These are phyloP conservation scores for Oncorhynchus clarkii DNA, from an alignment of 2,113 vertebrate genomes.

Conservation along the genomic window DNA sequence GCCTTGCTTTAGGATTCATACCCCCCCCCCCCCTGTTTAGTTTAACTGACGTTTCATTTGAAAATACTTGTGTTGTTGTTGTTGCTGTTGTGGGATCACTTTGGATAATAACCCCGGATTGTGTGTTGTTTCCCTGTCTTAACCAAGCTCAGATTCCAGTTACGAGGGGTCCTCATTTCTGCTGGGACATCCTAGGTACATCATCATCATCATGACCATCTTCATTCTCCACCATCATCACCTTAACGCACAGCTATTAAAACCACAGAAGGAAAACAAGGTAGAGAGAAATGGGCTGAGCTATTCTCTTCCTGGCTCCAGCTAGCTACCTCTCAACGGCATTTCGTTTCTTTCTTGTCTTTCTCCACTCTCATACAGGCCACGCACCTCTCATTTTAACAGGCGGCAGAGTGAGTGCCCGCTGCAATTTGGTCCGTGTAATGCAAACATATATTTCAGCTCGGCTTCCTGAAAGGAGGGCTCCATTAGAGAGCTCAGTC, in stretches of 20 bases:
- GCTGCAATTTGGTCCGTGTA: slow-evolving; percentile 61
- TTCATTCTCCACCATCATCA: slow-evolving; percentile 16
- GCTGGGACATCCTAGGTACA: no score
- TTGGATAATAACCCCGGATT: no score
- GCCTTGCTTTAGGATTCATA: no score
- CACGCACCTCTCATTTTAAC: slow-evolving; percentile 69
- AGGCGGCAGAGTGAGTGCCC: slow-evolving; percentile 37
- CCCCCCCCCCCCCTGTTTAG: no score
- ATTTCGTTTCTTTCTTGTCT: slow-evolving; percentile 37
- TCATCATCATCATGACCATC: slow-evolving; percentile 10
- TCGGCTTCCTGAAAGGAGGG: slow-evolving; percentile 63
- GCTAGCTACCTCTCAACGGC: slow-evolving; percentile 49
- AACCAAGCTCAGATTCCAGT: no score
- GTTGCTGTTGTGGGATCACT: no score
- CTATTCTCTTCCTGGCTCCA: slow-evolving; percentile 32
- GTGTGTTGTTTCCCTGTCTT: no score
- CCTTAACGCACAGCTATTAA: slow-evolving; percentile 40
- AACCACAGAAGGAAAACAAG: slow-evolving; percentile 12
- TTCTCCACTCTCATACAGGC: slow-evolving; percentile 49
- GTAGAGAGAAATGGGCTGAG: slow-evolving; percentile 6
- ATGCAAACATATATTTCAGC: slow-evolving; percentile 71
- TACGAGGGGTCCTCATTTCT: no score
- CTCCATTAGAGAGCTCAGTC: slow-evolving; percentile 67
- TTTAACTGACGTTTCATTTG: no score
- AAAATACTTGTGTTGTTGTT: neutral